These are phyloP conservation scores for Copidosoma floridanum DNA, from an alignment of 1,140 invertebrate species.

Conservation along the genomic window DNA sequence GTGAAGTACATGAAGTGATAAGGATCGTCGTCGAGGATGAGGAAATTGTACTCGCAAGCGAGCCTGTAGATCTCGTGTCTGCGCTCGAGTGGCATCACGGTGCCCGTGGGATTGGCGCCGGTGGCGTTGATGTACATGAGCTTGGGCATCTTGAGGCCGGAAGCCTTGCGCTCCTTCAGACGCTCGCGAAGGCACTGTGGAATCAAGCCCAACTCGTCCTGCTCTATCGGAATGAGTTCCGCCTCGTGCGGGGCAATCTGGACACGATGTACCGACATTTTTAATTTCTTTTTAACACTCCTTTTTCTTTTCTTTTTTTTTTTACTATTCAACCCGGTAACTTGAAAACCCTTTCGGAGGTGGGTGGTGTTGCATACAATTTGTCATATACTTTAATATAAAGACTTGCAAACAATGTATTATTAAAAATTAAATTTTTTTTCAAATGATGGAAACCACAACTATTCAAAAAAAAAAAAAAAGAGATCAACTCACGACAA, in stretches of 20 bases:
- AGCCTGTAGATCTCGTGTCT: constrained; percentile 72
- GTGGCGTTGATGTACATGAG: constrained; percentile 63
- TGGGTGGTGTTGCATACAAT: too few species aligned
- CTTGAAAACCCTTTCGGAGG: too few species aligned
- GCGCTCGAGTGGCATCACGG: constrained; percentile 64
- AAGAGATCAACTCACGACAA: constrained; percentile 62
- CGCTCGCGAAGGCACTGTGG: constrained; percentile 51
- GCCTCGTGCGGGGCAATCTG: constrained; percentile 58
- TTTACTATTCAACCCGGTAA: too few species aligned
- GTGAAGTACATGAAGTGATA: constrained; percentile 76
- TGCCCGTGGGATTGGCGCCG: constrained; percentile 70
- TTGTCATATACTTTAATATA: too few species aligned
- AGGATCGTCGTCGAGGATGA: constrained; percentile 81
- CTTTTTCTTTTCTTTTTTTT: too few species aligned
- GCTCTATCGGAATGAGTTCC: constrained; percentile 55
- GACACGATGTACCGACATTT: too few species aligned
- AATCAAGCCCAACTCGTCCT: constrained; percentile 58
- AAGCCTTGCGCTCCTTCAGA: constrained; percentile 52
- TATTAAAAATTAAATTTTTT: too few species aligned
- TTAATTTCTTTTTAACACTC: too few species aligned
- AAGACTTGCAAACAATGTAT: too few species aligned
- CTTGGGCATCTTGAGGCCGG: constrained; percentile 62
- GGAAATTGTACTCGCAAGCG: constrained; percentile 72
- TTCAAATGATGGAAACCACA: too few species aligned
- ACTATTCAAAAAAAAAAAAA: too few species aligned